Conservation (phyloP, 2,888 invertebrate species). For the Hirtodrosophila confusa region DNA sequence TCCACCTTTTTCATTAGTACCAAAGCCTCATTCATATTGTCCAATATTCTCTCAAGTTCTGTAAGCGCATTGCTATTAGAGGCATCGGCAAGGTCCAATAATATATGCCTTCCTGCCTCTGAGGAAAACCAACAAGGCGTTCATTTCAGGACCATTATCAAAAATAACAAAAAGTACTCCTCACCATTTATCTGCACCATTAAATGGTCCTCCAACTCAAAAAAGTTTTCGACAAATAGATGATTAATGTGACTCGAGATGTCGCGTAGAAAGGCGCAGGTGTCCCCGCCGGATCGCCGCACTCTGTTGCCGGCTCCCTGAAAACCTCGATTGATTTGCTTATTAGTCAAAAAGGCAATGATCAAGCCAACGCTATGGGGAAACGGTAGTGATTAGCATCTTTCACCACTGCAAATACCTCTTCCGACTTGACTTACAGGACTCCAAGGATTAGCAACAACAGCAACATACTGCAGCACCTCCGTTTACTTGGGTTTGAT, state of each 20-base stretch:
- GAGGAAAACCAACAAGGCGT: background rate
- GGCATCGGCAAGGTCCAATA: conserved; percentile 88
- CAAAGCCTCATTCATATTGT: conserved; percentile 88
- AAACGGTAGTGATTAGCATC: too few relatives aligned
- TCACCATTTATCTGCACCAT: conserved; percentile 88
- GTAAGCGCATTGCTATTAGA: conserved; percentile 91
- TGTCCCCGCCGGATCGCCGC: conserved; percentile 87
- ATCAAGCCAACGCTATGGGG: conserved; percentile 92
- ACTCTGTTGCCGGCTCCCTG: conserved; percentile 87
- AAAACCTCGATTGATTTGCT: conserved; percentile 90
- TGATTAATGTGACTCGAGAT: conserved; percentile 89
- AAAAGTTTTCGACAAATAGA: conserved; percentile 89
- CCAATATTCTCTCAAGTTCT: conserved; percentile 89
- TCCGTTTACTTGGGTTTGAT: conserved; percentile 89
- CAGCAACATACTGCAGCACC: conserved; percentile 90
- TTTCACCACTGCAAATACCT: too few relatives aligned
- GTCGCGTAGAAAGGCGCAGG: conserved; percentile 88
- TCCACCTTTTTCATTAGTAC: conserved; percentile 87
- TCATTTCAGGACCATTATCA: background rate
- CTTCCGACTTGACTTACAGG: conserved; percentile 85
- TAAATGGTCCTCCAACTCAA: conserved; percentile 88
- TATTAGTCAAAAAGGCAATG: conserved; percentile 94
- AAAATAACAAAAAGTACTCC: background rate
- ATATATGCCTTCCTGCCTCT: conserved; percentile 86
- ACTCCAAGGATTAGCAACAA: conserved; percentile 91